phyloP scores from a whole-genome alignment of 2,113 vertebrate species.

The Pomatostomus ruficeps region DNA sequence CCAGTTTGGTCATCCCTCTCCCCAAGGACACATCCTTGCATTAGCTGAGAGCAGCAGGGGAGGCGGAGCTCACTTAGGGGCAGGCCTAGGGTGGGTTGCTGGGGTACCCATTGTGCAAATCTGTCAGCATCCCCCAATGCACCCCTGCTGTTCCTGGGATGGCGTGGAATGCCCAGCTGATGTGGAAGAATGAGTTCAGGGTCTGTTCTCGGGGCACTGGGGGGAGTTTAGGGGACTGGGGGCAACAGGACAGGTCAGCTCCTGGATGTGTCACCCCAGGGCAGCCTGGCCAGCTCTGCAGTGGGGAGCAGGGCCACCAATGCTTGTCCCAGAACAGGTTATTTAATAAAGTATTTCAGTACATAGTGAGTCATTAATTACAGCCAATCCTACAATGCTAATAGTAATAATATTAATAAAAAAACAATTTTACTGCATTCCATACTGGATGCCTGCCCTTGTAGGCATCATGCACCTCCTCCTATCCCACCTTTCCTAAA shows the following conservation, averaged over 20 bases:
- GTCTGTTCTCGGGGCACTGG: rapidly evolving
- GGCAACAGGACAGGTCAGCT: neutral
- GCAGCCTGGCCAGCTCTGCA: neutral
- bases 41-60: neutral
- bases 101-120: neutral
- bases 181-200: neutral
- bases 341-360: neutral
- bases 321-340: neutral
- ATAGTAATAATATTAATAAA: neutral
- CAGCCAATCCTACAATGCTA: neutral
- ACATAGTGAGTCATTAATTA: constrained; percentile 11
- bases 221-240: neutral
- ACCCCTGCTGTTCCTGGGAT: rapidly evolving
- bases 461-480: neutral
- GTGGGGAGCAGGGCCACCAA: neutral
- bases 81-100: neutral
- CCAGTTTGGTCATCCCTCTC: neutral
- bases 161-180: rapidly evolving
- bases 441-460: neutral
- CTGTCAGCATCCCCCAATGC: neutral
- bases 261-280: neutral
- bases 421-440: neutral
- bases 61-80: neutral
- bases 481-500: neutral
- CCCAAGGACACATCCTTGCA: rapidly evolving